Conservation (phyloP, 2,113 vertebrate genomes). For the Alces alces region DNA sequence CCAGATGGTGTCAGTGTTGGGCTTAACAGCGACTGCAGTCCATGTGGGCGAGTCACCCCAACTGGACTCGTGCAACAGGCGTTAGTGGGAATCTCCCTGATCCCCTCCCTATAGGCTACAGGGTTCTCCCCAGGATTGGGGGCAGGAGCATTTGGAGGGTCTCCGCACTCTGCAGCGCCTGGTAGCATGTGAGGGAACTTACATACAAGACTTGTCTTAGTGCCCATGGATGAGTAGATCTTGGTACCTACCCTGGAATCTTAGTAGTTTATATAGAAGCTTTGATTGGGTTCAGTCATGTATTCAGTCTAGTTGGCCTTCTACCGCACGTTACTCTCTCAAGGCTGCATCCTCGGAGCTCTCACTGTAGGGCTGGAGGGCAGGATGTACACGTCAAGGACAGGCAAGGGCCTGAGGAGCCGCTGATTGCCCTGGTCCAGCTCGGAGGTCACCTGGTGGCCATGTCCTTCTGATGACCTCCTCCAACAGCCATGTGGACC, state of each 20-base stretch:
- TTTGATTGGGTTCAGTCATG: background rate
- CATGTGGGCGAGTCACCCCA: background rate
- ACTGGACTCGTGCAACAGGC: rapidly evolving
- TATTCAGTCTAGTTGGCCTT: background rate
- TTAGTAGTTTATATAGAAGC: background rate
- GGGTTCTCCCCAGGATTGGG: background rate
- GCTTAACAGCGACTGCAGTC: background rate
- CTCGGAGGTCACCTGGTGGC: background rate
- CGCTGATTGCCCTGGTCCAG: background rate
- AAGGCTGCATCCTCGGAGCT: background rate
- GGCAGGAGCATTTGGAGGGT: background rate
- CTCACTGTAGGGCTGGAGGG: background rate
- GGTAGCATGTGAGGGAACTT: background rate
- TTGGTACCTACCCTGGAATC: background rate
- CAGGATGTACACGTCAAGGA: background rate
- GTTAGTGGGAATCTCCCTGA: background rate
- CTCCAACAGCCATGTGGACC: background rate
- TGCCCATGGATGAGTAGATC: background rate
- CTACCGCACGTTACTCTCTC: background rate
- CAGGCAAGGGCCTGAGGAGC: background rate
- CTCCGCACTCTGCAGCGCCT: background rate
- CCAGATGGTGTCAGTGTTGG: background rate
- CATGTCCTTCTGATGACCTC: background rate
- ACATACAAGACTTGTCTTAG: background rate
- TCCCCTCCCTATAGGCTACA: background rate